Base-by-base conservation (phyloP, 2,797 vertebrate genomes). In the Dallia pectoralis region DNA sequence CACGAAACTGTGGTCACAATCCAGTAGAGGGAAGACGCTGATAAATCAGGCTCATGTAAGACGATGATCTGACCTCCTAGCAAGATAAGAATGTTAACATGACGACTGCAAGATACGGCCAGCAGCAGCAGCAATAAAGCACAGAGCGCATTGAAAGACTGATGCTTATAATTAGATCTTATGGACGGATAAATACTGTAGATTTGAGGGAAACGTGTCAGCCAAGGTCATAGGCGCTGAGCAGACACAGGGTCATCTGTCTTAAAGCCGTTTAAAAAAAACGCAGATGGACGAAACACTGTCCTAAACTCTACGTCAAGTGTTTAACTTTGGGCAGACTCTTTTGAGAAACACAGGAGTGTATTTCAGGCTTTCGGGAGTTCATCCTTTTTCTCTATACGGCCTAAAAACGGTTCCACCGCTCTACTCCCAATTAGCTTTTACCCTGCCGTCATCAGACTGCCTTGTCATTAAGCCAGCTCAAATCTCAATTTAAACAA, bases 401-500 rank as follows among this genome's bases (percentile, higher is more conserved):
- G 64, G 77, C 78, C 85, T 83, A 59, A 66, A 49, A 87, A 83
- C 86, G 83, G 86, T 91, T 90, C 84, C 86, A 85, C 83, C 84
- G 83, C 82, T 86, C 87, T 85, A 91, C 81, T 87, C 83, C 85
- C 83, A 85, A 84, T 88, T 79, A 89, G 88, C 84, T 87, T 88
- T 87, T 82, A 71, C 67, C 81, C 79, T 79, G 78, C 86, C 84
- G 80, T 79, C 76, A 82, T 85, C 85, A 85, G 80, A 86, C 77
- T 59, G 71, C 79, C 85, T 86, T 88, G 90, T 88, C 89, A 92
- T 93, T 89, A 88, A 89, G 82, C 86, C 85, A 87, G 86, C 85
- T 88, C 86, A 91, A 91, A 90, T 89, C 89, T 86, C 83, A 89
- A 90, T 90, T 91, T 88, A 90, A 87, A 87, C 87, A 85, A 89